Evolutionary conservation across 2,797 vertebrate genomes (phyloP), one percentile per base, ranked within the genome.

Genomic region (Muscicapa comitata): DNA sequence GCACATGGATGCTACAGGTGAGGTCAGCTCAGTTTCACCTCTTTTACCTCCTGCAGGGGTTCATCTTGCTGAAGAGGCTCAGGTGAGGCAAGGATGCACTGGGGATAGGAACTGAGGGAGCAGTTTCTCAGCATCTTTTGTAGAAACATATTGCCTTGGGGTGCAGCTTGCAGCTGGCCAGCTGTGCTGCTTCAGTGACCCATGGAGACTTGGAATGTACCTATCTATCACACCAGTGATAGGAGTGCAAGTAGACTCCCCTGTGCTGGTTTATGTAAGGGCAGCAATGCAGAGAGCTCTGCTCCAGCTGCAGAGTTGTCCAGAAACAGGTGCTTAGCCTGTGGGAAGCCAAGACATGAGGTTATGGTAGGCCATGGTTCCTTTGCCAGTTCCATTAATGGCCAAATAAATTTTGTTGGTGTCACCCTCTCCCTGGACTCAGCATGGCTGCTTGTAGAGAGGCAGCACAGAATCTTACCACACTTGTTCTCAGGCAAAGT

Each of bases 201-300:
- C 4, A 1, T 2, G 63, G 63, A 54, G 35, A 17, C 40, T 77
- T 58, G 48, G 31, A 40, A 19, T 24, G 11, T 40, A 11, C 20
- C 31, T 40, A 1, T 18, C 24, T 45, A 8, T 28, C 28, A 15
- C 17, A 59, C 17, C 33, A 53, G 1, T 0, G 5, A 35, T 1
- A 2, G 53, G 23, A 67, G 33, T 26, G 31, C 37, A 53, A 21
- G 29, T 13, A 62, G 37, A 40, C 17, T 45, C 5, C 11, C 9
- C 29, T 21, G 0, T 35, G 53, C 18, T 71, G 37, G 43, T 51
- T 65, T 51, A 14, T 8, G 31, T 9, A 8, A 5, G 11, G 33
- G 10, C 13, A 76, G 65, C 45, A 83, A n/a, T 7, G 47, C 31
- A 73, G 45, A 45, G 21, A 45, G 45, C 45, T 45, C 45, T 45